These are phyloP conservation scores for Onychomys leucogaster DNA, from an alignment of 2,797 vertebrate genomes.

Conservation along the genomic window DNA sequence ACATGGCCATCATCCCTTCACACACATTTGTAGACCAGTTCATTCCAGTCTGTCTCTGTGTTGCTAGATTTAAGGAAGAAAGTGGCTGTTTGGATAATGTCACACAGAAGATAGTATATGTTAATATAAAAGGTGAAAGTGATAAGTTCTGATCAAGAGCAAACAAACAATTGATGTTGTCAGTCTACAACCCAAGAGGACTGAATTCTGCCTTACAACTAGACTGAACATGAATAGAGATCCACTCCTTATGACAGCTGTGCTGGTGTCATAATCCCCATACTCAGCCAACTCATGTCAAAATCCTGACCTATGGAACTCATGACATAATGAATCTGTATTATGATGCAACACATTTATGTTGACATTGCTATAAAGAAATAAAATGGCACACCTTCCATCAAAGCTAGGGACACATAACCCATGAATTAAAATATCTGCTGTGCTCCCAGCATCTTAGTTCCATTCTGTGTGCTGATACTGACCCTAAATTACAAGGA, in stretches of 20 bases:
- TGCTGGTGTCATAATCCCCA: neutral
- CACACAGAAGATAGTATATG: neutral
- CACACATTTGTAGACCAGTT: neutral
- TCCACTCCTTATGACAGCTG: neutral
- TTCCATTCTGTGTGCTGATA: too few relatives aligned
- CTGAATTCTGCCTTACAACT: neutral
- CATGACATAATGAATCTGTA: neutral
- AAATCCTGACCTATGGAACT: neutral
- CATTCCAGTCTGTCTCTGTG: neutral
- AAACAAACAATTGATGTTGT: neutral
- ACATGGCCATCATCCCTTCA: neutral
- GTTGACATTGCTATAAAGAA: too few relatives aligned
- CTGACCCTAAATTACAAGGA: neutral
- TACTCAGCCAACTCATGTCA: neutral
- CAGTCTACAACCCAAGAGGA: neutral
- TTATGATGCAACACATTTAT: neutral
- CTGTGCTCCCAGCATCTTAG: neutral
- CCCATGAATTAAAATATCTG: neutral
- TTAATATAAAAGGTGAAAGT: too few relatives aligned
- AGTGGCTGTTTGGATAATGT: neutral
- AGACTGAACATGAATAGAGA: too few relatives aligned
- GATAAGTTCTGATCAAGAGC: neutral
- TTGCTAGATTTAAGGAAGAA: neutral
- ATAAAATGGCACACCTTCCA: neutral
- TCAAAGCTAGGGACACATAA: neutral